phyloP scores from a whole-genome alignment of 2,888 invertebrate species.

The Blastobasis lacticolella region DNA sequence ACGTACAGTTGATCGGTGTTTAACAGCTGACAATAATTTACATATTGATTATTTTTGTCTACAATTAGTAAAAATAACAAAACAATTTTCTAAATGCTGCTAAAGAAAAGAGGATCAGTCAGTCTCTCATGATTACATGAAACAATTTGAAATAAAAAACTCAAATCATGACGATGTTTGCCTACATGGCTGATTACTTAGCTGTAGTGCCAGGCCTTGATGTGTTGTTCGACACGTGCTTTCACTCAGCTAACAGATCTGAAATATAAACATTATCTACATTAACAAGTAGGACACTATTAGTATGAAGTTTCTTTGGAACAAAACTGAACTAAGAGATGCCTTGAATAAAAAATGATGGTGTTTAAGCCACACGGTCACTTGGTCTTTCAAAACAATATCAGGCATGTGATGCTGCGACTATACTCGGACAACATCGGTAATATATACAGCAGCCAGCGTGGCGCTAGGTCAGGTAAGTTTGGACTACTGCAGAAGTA shows the following conservation, averaged over 20 bases:
- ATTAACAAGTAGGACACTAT: not conserved
- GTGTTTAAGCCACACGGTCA: no score
- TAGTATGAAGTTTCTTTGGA: no score
- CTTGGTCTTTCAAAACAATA: no score
- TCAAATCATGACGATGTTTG: conserved; percentile 51
- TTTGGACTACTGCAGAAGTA: no score
- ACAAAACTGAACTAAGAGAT: no score
- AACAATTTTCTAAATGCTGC: conserved; percentile 66
- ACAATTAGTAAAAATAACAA: conserved; percentile 48
- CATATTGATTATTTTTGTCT: conserved; percentile 24
- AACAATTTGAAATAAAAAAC: conserved; percentile 44
- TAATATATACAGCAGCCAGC: no score
- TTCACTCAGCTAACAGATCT: conserved; percentile 54
- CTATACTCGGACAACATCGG: no score
- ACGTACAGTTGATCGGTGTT: conserved; percentile 25
- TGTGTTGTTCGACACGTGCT: conserved; percentile 5
- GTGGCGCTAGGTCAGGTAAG: no score
- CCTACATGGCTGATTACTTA: conserved; percentile 34
- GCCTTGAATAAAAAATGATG: no score
- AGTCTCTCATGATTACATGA: conserved; percentile 65
- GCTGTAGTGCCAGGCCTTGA: conserved; percentile 27
- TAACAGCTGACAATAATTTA: conserved; percentile 36
- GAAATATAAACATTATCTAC: conserved; percentile 19
- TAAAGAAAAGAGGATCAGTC: conserved; percentile 62
- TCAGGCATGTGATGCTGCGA: no score